Conservation (phyloP, 2,797 vertebrate species). For the Pampus argenteus region DNA sequence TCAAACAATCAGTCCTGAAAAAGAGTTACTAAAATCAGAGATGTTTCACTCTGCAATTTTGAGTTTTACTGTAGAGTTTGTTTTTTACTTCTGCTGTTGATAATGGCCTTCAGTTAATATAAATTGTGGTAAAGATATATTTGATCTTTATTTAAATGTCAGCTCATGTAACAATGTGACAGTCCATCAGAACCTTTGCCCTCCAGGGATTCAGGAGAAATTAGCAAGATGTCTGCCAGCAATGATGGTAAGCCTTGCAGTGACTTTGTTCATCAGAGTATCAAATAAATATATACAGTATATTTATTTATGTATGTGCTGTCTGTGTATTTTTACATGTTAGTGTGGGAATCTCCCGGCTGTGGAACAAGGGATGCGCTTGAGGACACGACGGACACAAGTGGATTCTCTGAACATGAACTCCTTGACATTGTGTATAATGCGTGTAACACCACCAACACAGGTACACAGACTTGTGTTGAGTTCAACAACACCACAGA, state of each 20-base stretch:
- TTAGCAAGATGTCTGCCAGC: slow-evolving; percentile 58
- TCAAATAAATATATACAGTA: not conserved
- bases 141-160: slow-evolving; percentile 25
- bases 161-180: slow-evolving; percentile 35
- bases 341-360: slow-evolving; percentile 68
- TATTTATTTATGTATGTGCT: not conserved
- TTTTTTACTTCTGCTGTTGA: not conserved
- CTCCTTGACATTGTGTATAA: slow-evolving; percentile 85
- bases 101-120: slow-evolving; percentile 40
- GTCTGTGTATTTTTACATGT: slow-evolving; percentile 8
- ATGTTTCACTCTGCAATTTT: not conserved
- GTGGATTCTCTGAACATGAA: slow-evolving; percentile 82
- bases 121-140: slow-evolving; percentile 8
- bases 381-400: slow-evolving; percentile 60
- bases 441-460: slow-evolving; percentile 73
- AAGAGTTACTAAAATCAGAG: not conserved
- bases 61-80: not conserved
- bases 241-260: slow-evolving; percentile 66
- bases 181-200: slow-evolving; percentile 27
- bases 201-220: slow-evolving; percentile 53
- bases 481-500: slow-evolving; percentile 6
- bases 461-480: slow-evolving; percentile 67
- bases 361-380: slow-evolving; percentile 40
- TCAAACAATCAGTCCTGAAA: not conserved
- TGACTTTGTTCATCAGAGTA: slow-evolving; percentile 1